Conservation (phyloP, 2,113 vertebrate genomes). For the Edolisoma coerulescens region DNA sequence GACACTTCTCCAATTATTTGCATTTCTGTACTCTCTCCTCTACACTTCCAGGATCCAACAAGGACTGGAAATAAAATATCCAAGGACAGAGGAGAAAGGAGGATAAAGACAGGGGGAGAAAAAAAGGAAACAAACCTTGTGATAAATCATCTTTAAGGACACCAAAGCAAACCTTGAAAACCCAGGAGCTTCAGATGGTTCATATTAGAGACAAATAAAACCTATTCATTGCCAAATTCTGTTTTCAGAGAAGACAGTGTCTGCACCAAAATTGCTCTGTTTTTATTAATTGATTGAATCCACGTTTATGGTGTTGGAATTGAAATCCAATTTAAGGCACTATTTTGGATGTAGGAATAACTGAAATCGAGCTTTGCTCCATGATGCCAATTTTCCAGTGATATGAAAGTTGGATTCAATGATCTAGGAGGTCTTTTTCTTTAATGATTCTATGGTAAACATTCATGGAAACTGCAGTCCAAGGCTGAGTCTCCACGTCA, state of each 20-base stretch:
- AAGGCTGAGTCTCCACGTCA: neutral
- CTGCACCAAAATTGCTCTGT: neutral
- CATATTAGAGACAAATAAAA: neutral
- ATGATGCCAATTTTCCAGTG: neutral
- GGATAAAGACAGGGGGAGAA: accelerated
- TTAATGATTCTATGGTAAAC: neutral
- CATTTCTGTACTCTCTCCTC: neutral
- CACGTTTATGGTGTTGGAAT: neutral
- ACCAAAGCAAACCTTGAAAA: neutral
- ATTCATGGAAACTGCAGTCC: neutral
- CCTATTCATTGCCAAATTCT: neutral
- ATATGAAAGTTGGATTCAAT: neutral
- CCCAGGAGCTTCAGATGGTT: neutral
- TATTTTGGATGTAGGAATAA: neutral
- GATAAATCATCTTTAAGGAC: neutral
- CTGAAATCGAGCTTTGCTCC: neutral
- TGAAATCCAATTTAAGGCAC: neutral
- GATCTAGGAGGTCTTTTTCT: neutral
- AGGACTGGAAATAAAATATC: neutral
- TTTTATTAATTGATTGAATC: neutral
- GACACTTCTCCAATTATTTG: neutral
- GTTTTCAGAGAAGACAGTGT: neutral
- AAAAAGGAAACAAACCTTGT: neutral
- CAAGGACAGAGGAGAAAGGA: neutral
- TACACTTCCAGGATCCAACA: neutral